Evolutionary conservation across 2,113 vertebrate genomes (phyloP), one percentile per base, ranked within the genome.

Genomic region (Dryoscopus gambensis): DNA sequence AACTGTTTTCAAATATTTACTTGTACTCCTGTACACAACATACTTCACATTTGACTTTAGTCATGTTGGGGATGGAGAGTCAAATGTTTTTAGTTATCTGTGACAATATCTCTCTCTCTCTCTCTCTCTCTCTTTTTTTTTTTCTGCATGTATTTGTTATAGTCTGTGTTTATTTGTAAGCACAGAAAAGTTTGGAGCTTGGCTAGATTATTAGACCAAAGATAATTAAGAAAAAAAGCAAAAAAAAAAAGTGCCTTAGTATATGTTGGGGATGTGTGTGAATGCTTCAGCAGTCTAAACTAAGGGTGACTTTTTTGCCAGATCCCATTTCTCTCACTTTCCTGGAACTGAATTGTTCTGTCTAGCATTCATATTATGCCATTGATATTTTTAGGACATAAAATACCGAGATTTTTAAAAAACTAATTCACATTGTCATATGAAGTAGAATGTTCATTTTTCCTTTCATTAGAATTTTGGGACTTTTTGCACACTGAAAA

Each of bases 1-100:
- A 74, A 62, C 85, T 74, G 50, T 64, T 95, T 92, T 92, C 49
- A 93, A 89, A 92, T 94, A 73, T 93, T 97, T 94, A 82, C 83
- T 90, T 0, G 0, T 92, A 67, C 95, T 74, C 63, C 71, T 92
- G 59, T 83, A 84, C 50, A 77, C 62, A 71, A 60, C 85, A 82
- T 89, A 75, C 56, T 96, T 67, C 67, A 73, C 69, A 14, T 93
- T 96, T 91, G 39, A 83, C 67, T 96, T 94, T 57, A 71, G 59
- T 85, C 68, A 30, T 52, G 53, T 31, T 11, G 15, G n/a, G 31
- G 50, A 68, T 78, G 7, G 35, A 71, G 59, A 74, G 46, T 71
- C 81, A 90, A 84, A 94, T 89, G 78, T 13, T 96, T 92, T 65
- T 37, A 42, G 64, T 95, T 88, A 60, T 77, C 70, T 80, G 15